Base-by-base conservation (phyloP, 2,113 vertebrate genomes). In the Murina feae region DNA sequence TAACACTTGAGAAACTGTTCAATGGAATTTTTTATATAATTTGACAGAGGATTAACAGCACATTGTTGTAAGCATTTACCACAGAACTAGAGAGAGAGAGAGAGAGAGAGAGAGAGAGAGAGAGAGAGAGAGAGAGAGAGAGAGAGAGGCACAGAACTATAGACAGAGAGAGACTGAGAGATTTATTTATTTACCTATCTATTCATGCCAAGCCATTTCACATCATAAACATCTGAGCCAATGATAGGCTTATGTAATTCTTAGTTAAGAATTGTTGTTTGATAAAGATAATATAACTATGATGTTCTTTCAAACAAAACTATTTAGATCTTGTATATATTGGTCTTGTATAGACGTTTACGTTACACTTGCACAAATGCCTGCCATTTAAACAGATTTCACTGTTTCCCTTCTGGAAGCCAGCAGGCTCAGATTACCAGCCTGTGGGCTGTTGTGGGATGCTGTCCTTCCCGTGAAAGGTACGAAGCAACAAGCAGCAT, bases 281-380 rank as follows among this genome's bases (percentile, higher is more conserved):
- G 25, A 55, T 71, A 76, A 90, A 89, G 44, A 25, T 44, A 72
- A 69, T 60, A 55, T 66, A 90, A 74, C 68, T 65, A 75, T 60
- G 53, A 95, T 85, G 10, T 55, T 25, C 23, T 84, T 87, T 81
- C 21, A 63, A 49, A 78, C 4, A 69, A 49, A 96, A 66, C n/a
- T 53, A 32, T 79, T 75, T 88, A 55, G 17, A 93, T 65, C 18
- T 87, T 51, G 9, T 37, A 66, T 76, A 66, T 39, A 47, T 86
- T 89, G 47, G 5, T 44, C 35, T 39, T 71, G 58, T 51, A 53
- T 55, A 60, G 65, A 44, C 32, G 42, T 91, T 23, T 39, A 93
- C 87, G 91, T 95, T 93, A 94, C 92, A 96, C 95, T 95, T 97
- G 78, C 95, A 96, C 96, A 96, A 93, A 92, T 95, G 83, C 93